Conservation (phyloP, 2,797 vertebrate species). For the Sandelia bainsii region DNA sequence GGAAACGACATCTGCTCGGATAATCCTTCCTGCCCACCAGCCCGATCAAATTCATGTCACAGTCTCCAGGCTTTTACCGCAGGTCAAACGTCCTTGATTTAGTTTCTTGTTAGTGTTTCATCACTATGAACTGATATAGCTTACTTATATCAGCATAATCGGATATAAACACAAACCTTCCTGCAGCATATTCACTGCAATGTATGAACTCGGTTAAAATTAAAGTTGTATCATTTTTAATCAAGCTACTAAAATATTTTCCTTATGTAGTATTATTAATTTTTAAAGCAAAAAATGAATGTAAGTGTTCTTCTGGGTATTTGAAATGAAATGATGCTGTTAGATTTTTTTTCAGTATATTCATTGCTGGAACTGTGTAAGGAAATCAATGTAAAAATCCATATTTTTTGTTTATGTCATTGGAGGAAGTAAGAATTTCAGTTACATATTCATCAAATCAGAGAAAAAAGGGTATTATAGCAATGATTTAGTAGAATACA, state of each 20-base stretch:
- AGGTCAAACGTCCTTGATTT: slow-evolving; percentile 61
- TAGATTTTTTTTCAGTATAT: not conserved
- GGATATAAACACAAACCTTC: slow-evolving; percentile 24
- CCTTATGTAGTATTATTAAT: not conserved
- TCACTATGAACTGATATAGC: slow-evolving; percentile 34
- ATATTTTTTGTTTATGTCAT: not conserved
- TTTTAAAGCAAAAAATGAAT: not conserved
- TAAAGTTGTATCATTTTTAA: not conserved
- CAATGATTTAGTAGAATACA: slow-evolving; percentile 12
- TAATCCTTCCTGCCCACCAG: slow-evolving; percentile 77
- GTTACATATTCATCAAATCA: slow-evolving; percentile 5
- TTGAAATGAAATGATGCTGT: not conserved
- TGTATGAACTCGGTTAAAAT: slow-evolving; percentile 13
- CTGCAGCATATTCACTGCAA: slow-evolving; percentile 17
- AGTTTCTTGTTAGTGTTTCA: slow-evolving; percentile 47
- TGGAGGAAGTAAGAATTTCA: not conserved
- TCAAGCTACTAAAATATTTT: not conserved
- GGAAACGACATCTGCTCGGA: slow-evolving; percentile 78
- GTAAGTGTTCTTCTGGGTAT: not conserved
- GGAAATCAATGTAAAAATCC: not conserved
- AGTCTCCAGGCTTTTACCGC: slow-evolving; percentile 56
- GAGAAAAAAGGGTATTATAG: not conserved
- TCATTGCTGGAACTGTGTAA: not conserved
- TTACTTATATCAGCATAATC: slow-evolving; percentile 25
- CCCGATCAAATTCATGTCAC: slow-evolving; percentile 76